Evolutionary conservation across 2,113 vertebrate genomes (phyloP).

Genomic region (Glaucidium brasilianum): DNA sequence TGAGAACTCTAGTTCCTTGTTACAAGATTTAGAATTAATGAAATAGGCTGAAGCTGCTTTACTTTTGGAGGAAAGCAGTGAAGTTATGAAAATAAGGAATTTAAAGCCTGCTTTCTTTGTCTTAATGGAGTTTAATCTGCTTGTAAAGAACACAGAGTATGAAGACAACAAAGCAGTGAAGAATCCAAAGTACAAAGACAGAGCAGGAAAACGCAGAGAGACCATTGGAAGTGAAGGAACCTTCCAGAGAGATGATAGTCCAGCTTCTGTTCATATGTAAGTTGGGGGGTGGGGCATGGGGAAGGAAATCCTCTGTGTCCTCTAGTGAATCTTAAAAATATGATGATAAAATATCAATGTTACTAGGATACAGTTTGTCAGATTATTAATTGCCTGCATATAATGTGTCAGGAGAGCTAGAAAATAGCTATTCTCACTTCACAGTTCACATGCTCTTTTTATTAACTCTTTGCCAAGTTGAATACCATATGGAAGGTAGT

Average conservation of each 20-base stretch:
- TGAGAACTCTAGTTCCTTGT: not conserved
- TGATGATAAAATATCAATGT: not conserved
- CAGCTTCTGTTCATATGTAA: conserved; percentile 91
- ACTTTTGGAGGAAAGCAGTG: not conserved
- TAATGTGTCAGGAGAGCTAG: not conserved
- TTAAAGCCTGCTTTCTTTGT: not conserved
- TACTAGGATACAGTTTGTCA: not conserved
- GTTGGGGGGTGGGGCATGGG: not conserved
- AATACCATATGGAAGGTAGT: not conserved
- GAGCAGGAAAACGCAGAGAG: conserved; percentile 90
- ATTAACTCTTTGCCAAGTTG: not conserved
- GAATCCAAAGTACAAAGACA: conserved; percentile 90
- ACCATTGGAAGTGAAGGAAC: conserved; percentile 89
- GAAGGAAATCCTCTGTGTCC: not conserved
- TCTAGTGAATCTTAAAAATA: not conserved
- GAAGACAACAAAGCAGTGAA: conserved; percentile 84
- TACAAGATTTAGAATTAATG: not conserved
- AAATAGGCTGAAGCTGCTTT: not conserved
- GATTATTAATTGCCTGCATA: not conserved
- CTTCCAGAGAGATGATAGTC: conserved; percentile 89
- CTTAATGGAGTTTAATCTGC: not conserved
- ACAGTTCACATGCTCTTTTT: not conserved
- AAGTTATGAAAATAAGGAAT: not conserved
- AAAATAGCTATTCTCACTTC: not conserved
- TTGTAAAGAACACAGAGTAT: conserved; percentile 85